These are phyloP conservation scores for Pangasianodon gigas DNA, from an alignment of 2,113 vertebrate species.

Conservation along the genomic window DNA sequence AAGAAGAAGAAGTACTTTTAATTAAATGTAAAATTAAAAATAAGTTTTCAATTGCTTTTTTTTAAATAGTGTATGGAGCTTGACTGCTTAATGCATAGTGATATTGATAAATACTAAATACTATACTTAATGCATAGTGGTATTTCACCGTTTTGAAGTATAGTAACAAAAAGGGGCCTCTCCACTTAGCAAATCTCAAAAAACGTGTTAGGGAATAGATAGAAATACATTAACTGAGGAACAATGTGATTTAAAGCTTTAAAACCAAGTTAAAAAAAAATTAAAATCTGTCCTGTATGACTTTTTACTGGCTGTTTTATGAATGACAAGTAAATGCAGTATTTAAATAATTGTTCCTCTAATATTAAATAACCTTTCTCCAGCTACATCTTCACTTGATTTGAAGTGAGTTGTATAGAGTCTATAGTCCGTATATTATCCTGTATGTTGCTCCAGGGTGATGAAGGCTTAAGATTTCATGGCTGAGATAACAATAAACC, in stretches of 20 bases:
- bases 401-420: neutral
- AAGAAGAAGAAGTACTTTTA: neutral
- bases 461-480: neutral
- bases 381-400: neutral
- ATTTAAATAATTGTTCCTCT: neutral
- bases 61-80: neutral
- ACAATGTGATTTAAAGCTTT: neutral
- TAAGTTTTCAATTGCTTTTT: neutral
- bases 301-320: neutral
- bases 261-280: neutral
- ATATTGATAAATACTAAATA: no score
- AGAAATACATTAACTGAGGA: neutral
- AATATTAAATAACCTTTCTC: neutral
- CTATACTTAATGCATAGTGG: neutral
- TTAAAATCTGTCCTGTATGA: neutral
- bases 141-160: no score
- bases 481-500: neutral
- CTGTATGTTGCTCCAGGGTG: neutral
- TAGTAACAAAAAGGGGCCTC: neutral
- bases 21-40: neutral
- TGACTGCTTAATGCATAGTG: neutral
- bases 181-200: neutral
- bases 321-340: neutral
- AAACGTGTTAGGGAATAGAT: neutral
- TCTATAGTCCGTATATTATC: neutral